These are phyloP conservation scores for Euphydryas editha DNA, from an alignment of 2,888 invertebrate species.

Conservation along the genomic window DNA sequence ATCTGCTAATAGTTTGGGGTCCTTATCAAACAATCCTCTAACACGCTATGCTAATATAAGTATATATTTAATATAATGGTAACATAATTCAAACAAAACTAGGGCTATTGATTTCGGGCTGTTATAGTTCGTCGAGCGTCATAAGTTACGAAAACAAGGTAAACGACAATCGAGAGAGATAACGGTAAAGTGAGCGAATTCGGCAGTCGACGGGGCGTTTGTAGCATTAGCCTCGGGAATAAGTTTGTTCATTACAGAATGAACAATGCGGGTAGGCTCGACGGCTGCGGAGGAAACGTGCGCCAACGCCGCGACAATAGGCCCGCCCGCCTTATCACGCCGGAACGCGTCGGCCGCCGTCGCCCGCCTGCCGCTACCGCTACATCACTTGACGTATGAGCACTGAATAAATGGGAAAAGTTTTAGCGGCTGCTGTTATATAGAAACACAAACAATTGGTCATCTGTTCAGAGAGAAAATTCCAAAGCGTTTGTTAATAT, in stretches of 20 bases:
- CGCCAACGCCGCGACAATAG: constrained; percentile 81
- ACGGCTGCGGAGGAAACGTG: constrained; percentile 81
- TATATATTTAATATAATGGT: constrained; percentile 65
- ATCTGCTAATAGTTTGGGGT: constrained; percentile 65
- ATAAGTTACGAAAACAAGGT: constrained; percentile 56
- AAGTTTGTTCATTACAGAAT: constrained; percentile 81
- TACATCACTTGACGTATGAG: constrained; percentile 72
- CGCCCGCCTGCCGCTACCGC: constrained; percentile 42
- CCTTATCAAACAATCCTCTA: constrained; percentile 70
- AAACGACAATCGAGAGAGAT: constrained; percentile 67
- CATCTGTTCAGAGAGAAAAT: constrained; percentile 72
- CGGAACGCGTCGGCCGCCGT: constrained; percentile 73
- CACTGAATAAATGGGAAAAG: constrained; percentile 82
- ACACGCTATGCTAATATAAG: constrained; percentile 68
- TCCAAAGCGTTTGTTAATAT: constrained; percentile 53
- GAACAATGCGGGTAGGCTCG: constrained; percentile 80
- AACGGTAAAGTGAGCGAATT: constrained; percentile 71
- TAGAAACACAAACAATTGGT: constrained; percentile 81
- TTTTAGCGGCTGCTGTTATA: constrained; percentile 74
- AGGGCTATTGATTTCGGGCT: constrained; percentile 68
- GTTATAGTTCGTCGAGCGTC: constrained; percentile 54
- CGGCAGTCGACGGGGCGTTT: constrained; percentile 66
- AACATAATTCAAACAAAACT: constrained; percentile 77
- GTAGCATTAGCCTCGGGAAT: constrained; percentile 74
- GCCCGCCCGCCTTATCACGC: constrained; percentile 77